Percentiles rank a stretch among this genome's conserved stretches.
These are phyloP conservation scores for Phoeniculus purpureus DNA, from an alignment of 2,797 vertebrate genomes.

Conservation along the genomic window DNA sequence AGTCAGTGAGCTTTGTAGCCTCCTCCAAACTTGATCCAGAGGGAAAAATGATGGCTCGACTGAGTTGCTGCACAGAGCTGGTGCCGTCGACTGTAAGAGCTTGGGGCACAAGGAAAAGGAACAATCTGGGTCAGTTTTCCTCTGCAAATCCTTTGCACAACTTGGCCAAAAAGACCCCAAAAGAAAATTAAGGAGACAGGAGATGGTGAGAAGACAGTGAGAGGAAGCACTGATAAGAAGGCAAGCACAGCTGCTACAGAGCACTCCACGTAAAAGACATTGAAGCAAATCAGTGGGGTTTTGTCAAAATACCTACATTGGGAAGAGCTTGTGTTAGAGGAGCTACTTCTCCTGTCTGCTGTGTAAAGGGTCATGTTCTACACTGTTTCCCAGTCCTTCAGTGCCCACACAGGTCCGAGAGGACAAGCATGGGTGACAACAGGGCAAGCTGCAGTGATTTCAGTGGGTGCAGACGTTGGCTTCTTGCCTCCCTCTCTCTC, in stretches of 20 bases:
- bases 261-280: neutral
- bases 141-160: neutral
- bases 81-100: constrained; percentile 35
- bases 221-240: neutral
- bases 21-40: constrained; percentile 45
- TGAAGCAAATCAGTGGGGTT: neutral
- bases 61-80: constrained; percentile 16
- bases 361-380: neutral
- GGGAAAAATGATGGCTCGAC: constrained; percentile 56
- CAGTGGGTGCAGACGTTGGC: neutral
- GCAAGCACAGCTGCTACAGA: neutral
- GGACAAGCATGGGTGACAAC: neutral
- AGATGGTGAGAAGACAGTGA: neutral
- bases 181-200: neutral
- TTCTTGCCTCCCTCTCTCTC: neutral
- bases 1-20: constrained; percentile 50
- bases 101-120: constrained; percentile 1
- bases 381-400: neutral
- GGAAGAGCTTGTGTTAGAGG: neutral
- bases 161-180: neutral
- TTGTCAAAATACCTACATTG: neutral
- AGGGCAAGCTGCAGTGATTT: neutral
- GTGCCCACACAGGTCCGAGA: neutral
- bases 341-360: neutral
- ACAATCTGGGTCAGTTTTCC: constrained; percentile 30